phyloP scores from a whole-genome alignment of 2,797 vertebrate species.

The Naso thynnoides region DNA sequence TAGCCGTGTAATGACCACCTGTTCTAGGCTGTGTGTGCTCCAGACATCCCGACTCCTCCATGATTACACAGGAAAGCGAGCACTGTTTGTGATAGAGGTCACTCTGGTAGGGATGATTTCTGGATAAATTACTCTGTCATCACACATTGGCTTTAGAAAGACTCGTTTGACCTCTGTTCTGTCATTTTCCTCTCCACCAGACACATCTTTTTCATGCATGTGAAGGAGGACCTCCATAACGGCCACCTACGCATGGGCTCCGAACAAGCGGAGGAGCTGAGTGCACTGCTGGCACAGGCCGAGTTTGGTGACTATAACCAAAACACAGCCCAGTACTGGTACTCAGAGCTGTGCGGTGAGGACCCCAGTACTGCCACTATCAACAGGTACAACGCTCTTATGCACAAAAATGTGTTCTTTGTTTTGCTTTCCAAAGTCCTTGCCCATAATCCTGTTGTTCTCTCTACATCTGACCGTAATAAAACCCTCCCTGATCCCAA shows the following conservation, averaged over 20 bases:
- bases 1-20: slow-evolving; percentile 30
- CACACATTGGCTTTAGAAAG: background rate
- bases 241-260: slow-evolving; percentile 93
- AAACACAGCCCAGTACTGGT: slow-evolving; percentile 97
- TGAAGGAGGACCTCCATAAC: slow-evolving; percentile 95
- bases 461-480: background rate
- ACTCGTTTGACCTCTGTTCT: slow-evolving; percentile 6
- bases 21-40: slow-evolving; percentile 9
- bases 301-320: slow-evolving; percentile 98
- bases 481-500: background rate
- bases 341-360: slow-evolving; percentile 91
- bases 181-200: slow-evolving; percentile 71
- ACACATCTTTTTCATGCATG: slow-evolving; percentile 95
- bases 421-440: background rate
- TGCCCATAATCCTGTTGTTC: background rate
- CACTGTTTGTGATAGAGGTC: background rate
- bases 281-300: slow-evolving; percentile 93
- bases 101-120: background rate
- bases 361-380: slow-evolving; percentile 87
- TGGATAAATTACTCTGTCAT: background rate
- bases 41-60: slow-evolving; percentile 1
- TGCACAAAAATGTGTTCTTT: background rate
- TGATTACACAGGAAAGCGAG: background rate
- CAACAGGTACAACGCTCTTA: slow-evolving; percentile 86
- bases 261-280: slow-evolving; percentile 93